These are phyloP conservation scores for Eptatretus atami DNA, from an alignment of 2,797 vertebrate genomes.

Conservation along the genomic window DNA sequence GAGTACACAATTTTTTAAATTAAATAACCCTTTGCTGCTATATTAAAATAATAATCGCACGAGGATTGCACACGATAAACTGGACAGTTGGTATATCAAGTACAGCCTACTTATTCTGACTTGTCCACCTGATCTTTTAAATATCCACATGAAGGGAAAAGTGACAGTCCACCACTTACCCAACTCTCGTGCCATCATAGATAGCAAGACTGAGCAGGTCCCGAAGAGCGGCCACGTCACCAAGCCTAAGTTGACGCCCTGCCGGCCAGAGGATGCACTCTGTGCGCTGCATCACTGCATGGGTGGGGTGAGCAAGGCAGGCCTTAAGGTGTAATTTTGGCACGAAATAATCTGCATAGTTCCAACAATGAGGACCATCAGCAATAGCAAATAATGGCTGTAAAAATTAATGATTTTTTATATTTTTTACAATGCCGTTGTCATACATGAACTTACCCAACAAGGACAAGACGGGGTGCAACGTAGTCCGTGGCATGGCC, in stretches of 20 bases:
- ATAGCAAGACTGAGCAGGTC: conserved; percentile 47
- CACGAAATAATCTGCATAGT: no score
- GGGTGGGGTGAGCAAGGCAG: rapidly evolving
- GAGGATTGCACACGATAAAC: no score
- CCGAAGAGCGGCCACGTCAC: conserved; percentile 47
- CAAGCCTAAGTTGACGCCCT: conserved; percentile 85
- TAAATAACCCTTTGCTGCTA: no score
- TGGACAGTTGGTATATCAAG: not conserved
- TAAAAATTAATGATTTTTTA: not conserved
- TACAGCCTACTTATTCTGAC: not conserved
- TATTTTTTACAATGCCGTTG: no score
- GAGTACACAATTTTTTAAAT: no score
- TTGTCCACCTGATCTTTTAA: not conserved
- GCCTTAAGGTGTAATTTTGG: no score
- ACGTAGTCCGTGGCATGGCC: conserved; percentile 67
- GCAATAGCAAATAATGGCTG: not conserved
- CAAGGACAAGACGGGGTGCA: conserved; percentile 45
- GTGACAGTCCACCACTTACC: conserved; percentile 18
- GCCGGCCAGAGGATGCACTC: conserved; percentile 75
- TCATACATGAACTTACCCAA: conserved; percentile 27
- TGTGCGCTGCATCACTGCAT: conserved; percentile 65
- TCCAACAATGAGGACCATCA: no score
- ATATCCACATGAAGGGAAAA: not conserved
- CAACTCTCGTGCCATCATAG: conserved; percentile 58
- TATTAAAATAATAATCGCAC: no score